Evolutionary conservation across 2,888 invertebrate species (phyloP).

Genomic region (Augochlorella aurata): DNA sequence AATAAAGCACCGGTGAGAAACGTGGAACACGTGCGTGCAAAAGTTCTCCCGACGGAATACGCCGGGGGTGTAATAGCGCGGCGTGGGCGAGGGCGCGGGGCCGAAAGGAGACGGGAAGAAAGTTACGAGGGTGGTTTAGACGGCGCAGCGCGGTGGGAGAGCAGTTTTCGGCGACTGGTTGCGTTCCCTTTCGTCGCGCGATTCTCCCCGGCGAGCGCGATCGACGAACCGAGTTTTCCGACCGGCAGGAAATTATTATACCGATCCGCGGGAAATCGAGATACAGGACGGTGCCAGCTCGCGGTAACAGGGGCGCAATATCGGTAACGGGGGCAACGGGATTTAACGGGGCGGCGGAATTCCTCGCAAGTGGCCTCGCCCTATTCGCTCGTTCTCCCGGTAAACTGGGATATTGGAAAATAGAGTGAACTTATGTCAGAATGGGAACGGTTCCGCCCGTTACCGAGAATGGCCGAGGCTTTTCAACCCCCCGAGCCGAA

Average conservation of each 20-base stretch:
- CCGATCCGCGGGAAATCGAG: slow-evolving; percentile 30
- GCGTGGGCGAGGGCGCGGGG: background rate
- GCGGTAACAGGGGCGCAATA: slow-evolving; percentile 10
- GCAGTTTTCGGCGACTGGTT: slow-evolving; percentile 58
- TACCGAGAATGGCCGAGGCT: slow-evolving; percentile 24
- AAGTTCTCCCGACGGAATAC: slow-evolving; percentile 61
- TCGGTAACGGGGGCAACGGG: slow-evolving; percentile 30
- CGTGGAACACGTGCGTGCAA: slow-evolving; percentile 71
- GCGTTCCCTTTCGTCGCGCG: slow-evolving; percentile 39
- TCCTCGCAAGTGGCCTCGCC: slow-evolving; percentile 26
- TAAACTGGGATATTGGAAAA: slow-evolving; percentile 48
- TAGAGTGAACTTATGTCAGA: slow-evolving; percentile 42
- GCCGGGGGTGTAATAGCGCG: slow-evolving; percentile 29
- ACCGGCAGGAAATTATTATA: slow-evolving; percentile 1
- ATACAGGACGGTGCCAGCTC: background rate
- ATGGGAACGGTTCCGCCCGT: slow-evolving; percentile 20
- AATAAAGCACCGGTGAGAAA: slow-evolving; percentile 71
- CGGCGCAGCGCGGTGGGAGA: slow-evolving; percentile 4
- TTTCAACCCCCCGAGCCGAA: background rate
- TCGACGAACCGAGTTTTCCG: background rate
- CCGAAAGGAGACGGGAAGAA: slow-evolving; percentile 44
- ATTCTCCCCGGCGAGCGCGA: background rate
- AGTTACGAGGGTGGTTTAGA: slow-evolving; percentile 53
- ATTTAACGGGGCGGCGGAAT: slow-evolving; percentile 39
- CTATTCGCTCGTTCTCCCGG: slow-evolving; percentile 16